Evolutionary conservation across 2,888 invertebrate genomes (phyloP), one percentile per base, ranked within the genome.

Genomic region (Rotaria magnacalcarata): DNA sequence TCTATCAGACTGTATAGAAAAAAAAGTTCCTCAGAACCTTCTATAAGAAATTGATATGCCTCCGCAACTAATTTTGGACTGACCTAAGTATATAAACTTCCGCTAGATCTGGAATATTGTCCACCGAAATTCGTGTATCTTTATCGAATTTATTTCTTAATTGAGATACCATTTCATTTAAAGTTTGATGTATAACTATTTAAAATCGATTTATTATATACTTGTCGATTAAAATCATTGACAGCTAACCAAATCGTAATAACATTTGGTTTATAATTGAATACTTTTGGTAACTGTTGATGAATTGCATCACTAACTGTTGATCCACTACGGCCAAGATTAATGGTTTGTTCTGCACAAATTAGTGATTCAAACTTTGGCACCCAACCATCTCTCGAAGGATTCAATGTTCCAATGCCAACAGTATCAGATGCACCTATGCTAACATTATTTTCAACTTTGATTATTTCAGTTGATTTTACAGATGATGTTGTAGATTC

Each of bases 261-360:
- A 2, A 60, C 60, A n/a, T 60, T n/a, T 11, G 60, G 60, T n/a
- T 58, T 58, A 24, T 58, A 8, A n/a, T 58, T 24, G 4, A 58
- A 58, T n/a, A 58, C 58, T 58, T n/a, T n/a, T n/a, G 60, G 60
- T n/a, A 60, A n/a, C 27, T 60, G 60, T 60, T 60, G 60, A 10
- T 60, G 0, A n/a, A 60, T n/a, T 27, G 60, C 60, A n/a, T 60
- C 60, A 2, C n/a, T n/a, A n/a, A 60, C 2, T 10, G 60, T n/a
- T 60, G 60, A n/a, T 60, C 60, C 60, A 60, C 60, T 60, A n/a
- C 60, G 60, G 27, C 60, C 60, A 60, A 60, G 60, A 60, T 60
- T 27, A 2, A 60, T 60, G 1, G 24, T 24, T 60, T 60, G 60
- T 27, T 60, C n/a, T 27, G 60, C 60, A 11, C n/a, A n/a, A 7